Conservation (phyloP, 2,113 vertebrate species). For the Pteronura brasiliensis region DNA sequence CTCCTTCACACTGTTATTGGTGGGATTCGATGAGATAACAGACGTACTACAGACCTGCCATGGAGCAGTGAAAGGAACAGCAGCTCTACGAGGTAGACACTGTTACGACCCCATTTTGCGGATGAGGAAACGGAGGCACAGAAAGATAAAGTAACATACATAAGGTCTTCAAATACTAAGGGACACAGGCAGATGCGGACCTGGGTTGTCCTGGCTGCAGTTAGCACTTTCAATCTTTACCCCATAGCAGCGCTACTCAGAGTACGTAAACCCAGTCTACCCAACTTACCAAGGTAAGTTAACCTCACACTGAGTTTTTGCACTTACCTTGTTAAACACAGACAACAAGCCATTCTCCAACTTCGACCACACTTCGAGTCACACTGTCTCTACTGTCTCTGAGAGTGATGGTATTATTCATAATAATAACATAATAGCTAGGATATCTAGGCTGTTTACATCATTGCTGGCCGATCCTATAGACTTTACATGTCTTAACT, state of each 20-base stretch:
- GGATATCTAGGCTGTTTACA: background rate
- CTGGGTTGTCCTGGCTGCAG: background rate
- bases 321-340: background rate
- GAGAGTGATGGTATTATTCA: background rate
- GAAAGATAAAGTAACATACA: background rate
- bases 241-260: background rate
- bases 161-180: background rate
- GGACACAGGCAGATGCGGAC: background rate
- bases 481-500: background rate
- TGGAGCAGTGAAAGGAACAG: background rate
- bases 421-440: background rate
- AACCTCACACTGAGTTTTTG: background rate
- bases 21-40: background rate
- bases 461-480: background rate
- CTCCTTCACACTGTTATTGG: background rate
- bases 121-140: background rate
- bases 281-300: background rate
- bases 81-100: background rate
- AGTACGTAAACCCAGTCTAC: background rate
- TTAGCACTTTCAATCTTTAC: background rate
- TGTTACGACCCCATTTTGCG: background rate
- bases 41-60: background rate
- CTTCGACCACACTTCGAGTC: background rate
- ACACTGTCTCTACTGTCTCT: background rate
- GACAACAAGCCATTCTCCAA: background rate